phyloP scores from a whole-genome alignment of 2,797 vertebrate species.

The Chelidonichthys spinosus region DNA sequence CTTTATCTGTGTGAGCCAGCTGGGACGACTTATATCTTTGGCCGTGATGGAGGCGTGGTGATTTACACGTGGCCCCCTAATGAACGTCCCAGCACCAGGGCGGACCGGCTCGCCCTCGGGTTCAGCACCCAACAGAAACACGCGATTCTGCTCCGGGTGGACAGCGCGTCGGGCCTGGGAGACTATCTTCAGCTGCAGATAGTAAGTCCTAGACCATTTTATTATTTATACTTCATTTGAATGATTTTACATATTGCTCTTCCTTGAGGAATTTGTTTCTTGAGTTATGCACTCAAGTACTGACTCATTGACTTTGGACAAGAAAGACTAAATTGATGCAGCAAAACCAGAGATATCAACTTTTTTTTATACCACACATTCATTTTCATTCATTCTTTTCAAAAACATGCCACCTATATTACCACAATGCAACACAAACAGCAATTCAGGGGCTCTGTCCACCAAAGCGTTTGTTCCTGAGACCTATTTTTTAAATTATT shows the following conservation, averaged over 20 bases:
- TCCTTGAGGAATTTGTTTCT: background rate
- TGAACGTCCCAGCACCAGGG: conserved; percentile 96
- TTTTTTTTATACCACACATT: background rate
- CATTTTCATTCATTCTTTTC: background rate
- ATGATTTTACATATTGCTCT: background rate
- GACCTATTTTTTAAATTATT: too few species aligned
- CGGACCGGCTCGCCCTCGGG: conserved; percentile 96
- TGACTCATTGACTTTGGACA: background rate
- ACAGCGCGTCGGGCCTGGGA: conserved; percentile 96
- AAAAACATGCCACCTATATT: background rate
- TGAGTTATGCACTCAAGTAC: background rate
- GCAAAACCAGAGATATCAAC: background rate
- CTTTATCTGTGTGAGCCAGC: conserved; percentile 80
- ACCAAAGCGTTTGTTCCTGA: too few species aligned
- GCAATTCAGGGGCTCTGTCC: background rate
- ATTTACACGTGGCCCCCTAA: conserved; percentile 99
- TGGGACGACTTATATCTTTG: conserved; percentile 99
- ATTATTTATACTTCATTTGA: background rate
- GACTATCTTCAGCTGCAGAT: conserved; percentile 99
- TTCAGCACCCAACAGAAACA: conserved; percentile 99
- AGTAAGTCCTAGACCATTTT: conserved; percentile 85
- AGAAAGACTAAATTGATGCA: background rate
- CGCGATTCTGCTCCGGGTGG: conserved; percentile 94
- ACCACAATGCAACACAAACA: background rate
- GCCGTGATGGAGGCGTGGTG: conserved; percentile 96